Conservation (phyloP, 2,797 vertebrate species). For the Bryconaethiops microstoma region DNA sequence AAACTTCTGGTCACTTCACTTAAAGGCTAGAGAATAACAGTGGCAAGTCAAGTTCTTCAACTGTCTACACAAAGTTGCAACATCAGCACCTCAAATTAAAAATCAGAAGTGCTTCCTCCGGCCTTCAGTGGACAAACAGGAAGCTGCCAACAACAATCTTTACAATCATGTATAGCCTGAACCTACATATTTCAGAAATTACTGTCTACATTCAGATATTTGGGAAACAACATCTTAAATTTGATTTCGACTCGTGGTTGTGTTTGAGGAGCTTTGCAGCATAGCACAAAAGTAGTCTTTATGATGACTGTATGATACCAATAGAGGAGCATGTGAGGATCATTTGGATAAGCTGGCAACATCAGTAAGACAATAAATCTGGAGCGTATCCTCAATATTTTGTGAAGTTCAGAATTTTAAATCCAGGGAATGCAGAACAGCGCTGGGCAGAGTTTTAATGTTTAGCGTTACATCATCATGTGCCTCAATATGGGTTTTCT, state of each 20-base stretch:
- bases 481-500: no score
- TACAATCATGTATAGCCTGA: background rate
- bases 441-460: no score
- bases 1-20: background rate
- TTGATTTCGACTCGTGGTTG: background rate
- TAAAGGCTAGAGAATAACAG: no score
- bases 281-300: background rate
- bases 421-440: background rate
- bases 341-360: background rate
- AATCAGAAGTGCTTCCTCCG: background rate
- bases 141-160: background rate
- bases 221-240: background rate
- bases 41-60: background rate
- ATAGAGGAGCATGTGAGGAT: constrained; percentile 26
- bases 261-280: background rate
- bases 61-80: constrained; percentile 4
- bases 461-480: no score
- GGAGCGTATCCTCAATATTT: background rate
- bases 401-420: background rate
- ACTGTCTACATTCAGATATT: background rate
- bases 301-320: background rate
- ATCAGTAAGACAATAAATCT: background rate
- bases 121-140: background rate
- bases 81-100: background rate
- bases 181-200: background rate